Base-by-base conservation (phyloP, 2,797 vertebrate species). In the Chaenodraco wilsoni region DNA sequence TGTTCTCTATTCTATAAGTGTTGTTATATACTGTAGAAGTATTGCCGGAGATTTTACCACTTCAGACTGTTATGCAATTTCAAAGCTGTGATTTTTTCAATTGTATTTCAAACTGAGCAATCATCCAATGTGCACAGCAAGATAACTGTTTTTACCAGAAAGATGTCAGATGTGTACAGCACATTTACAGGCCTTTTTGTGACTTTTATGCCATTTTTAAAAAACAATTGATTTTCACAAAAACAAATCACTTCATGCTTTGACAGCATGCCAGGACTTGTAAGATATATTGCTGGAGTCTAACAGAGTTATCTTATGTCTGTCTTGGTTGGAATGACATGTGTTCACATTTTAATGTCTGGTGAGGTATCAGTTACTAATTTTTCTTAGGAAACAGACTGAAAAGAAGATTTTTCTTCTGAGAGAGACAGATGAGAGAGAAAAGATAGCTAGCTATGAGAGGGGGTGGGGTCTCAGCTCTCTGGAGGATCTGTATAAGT, bases 401-500 rank as follows among this genome's bases (percentile, higher is more conserved):
- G 4, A 33, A 56, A 58, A 3, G 19, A 44, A 17, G 1, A 19
- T 57, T 61, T 66, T 15, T 55, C 10, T 64, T 45, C 2, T 31
- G 2, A 49, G n/a, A 27, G 12, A 19, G n/a, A 58, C 12, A 3
- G 23, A 41, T 45, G 16, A 19, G 21, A 51, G 49, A 59, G 27
- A 19, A 50, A 37, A 9, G 33, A 6, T 37, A 46, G 41, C 21
- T 41, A 1, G 33, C 27, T 14, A 1, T 14, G 56, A 3, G 48
- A 3, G 21, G 55, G 15, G 76, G 62, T 0, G 59, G 66, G 9
- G 69, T 3, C 13, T 19, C 68, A 12, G 16, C 48, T 62, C 50
- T 31, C 56, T 3, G 9, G 15, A 59, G 61, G 71, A 76, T 63
- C 69, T 55, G 58, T 70, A 51, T 21, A 61, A 64, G 51, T 75